A percentile compares a stretch with the other conserved stretches of the same genome.
phyloP scores from a whole-genome alignment of 1,140 invertebrate species.

The Papilio glaucus region DNA sequence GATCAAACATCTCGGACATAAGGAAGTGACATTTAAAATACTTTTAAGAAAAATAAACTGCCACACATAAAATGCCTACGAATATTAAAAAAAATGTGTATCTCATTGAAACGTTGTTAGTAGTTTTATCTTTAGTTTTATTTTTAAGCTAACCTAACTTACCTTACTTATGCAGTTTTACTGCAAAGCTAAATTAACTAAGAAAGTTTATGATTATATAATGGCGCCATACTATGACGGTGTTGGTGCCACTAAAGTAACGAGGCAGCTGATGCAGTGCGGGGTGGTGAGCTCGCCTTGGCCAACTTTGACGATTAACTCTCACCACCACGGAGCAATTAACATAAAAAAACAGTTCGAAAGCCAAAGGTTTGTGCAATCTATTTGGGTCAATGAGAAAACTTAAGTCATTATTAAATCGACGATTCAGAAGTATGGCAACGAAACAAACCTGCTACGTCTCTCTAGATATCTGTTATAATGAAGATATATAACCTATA shows the following conservation, averaged over 20 bases:
- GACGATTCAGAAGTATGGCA: slow-evolving; percentile 1
- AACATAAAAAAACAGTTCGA: slow-evolving; percentile 23
- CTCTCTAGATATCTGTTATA: background rate
- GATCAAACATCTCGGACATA: too few relatives aligned
- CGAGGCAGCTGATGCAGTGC: background rate
- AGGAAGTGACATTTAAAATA: too few relatives aligned
- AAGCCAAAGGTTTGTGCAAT: slow-evolving; percentile 26
- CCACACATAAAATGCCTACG: too few relatives aligned
- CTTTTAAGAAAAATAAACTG: too few relatives aligned
- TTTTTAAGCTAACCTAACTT: too few relatives aligned
- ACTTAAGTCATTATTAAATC: slow-evolving; percentile 13
- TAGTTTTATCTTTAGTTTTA: too few relatives aligned
- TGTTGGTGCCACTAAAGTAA: slow-evolving; percentile 16
- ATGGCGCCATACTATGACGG: background rate
- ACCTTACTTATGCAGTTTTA: too few relatives aligned
- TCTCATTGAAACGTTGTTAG: too few relatives aligned
- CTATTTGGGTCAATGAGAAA: slow-evolving; percentile 17
- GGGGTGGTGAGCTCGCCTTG: background rate
- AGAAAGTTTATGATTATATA: background rate
- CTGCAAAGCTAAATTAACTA: too few relatives aligned
- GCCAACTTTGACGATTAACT: slow-evolving; percentile 11
- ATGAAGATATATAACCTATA: background rate
- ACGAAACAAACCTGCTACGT: background rate
- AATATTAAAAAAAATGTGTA: too few relatives aligned
- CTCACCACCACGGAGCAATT: background rate